Evolutionary conservation across 2,113 vertebrate species (phyloP), one percentile per base, ranked within the genome.

Genomic region (Thalassoma bifasciatum): DNA sequence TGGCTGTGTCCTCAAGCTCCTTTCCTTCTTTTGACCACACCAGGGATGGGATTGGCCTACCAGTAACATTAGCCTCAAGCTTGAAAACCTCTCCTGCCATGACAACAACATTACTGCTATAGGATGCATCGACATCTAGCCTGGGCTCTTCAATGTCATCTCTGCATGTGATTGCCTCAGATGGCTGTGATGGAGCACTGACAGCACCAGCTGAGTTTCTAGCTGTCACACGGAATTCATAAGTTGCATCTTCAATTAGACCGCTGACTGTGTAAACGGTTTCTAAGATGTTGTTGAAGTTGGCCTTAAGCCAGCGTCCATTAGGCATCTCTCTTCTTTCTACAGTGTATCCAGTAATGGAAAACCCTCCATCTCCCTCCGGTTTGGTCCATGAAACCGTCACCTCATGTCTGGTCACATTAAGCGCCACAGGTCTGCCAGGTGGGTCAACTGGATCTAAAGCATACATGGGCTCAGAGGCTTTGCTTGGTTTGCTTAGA

Each of bases 261-360:
- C 98, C 98, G 76, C 96, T 99, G 68, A 99, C 96, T 79, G 97
- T 98, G 86, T 97, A 99, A 70, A 94, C 94, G 65, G 96, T 99
- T 85, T 98, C 97, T 23, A 95, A 86, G 78, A 99, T 97, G 88
- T 99, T 99, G 89, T 96, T 95, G 74, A 99, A 99, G 88, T 98
- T 99, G 85, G 97, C 96, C 86, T 98, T 99, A 24, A 99, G 95
- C 98, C 98, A 99, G 49, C 98, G 96, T 60, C 98, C 98, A 82
- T 93, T 96, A 61, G 98, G 98, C 84, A 98, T 91, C 66, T 99
- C 96, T 92, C 94, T 96, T 88, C 96, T 98, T 88, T 99, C 98
- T 65, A 99, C 94, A 2, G 93, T 95, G 58, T 99, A 99, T 68
- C 98, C 97, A 85, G 96, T 99, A 78, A 99, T 97, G 86, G 97